Evolutionary conservation across 2,888 invertebrate genomes (phyloP).

Genomic region (Rhynchonema sp.): DNA sequence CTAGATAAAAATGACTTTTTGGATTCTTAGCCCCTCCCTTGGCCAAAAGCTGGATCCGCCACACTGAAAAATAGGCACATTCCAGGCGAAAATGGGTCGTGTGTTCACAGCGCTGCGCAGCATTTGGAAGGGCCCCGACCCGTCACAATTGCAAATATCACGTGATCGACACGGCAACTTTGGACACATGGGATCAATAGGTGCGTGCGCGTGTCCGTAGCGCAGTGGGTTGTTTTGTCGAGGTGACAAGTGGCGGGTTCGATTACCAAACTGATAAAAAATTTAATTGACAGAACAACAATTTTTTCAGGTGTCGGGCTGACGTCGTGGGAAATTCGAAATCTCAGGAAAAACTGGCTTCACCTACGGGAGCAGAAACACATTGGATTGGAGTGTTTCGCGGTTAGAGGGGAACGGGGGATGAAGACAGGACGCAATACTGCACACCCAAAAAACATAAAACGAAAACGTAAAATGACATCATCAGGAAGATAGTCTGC

Average conservation of each 20-base stretch:
- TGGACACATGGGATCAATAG: neutral
- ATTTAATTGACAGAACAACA: too few species aligned
- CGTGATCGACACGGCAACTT: neutral
- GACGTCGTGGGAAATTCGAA: neutral
- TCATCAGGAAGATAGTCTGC: too few species aligned
- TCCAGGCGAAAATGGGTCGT: neutral
- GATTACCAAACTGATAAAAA: too few species aligned
- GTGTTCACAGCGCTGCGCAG: neutral
- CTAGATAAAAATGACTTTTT: too few species aligned
- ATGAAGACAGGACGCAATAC: too few species aligned
- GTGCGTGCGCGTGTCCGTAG: neutral
- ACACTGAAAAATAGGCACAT: too few species aligned
- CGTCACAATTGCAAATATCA: neutral
- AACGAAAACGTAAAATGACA: too few species aligned
- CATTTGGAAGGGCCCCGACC: neutral
- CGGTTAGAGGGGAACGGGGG: too few species aligned
- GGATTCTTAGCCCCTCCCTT: too few species aligned
- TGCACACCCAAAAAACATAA: too few species aligned
- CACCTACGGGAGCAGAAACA: neutral
- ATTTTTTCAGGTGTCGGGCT: neutral
- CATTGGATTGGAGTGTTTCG: neutral
- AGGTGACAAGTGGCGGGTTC: too few species aligned
- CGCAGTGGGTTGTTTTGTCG: neutral
- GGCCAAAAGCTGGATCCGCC: too few species aligned
- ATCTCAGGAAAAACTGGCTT: neutral